Conservation (phyloP, 2,888 invertebrate species). For the Drosophila anomalata region DNA sequence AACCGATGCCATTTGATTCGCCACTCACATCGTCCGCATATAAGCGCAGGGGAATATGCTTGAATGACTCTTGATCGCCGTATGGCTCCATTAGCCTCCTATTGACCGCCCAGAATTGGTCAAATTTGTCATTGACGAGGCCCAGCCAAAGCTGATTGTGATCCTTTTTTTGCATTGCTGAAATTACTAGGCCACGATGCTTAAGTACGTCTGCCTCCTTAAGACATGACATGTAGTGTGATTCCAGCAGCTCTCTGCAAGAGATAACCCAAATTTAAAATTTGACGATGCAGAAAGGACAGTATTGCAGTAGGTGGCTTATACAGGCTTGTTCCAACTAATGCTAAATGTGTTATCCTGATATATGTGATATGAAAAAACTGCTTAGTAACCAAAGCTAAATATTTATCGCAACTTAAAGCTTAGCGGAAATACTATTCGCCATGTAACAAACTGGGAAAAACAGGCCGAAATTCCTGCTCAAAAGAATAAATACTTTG, state of each 20-base stretch:
- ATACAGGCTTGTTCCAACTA: background rate
- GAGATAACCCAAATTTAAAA: background rate
- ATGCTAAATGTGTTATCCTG: background rate
- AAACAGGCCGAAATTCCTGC: background rate
- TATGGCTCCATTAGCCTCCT: conserved; percentile 95
- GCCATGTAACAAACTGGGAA: background rate
- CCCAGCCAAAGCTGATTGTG: conserved; percentile 98
- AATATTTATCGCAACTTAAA: background rate
- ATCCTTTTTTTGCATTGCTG: conserved; percentile 97
- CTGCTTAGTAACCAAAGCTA: too few species aligned
- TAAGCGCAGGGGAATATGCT: conserved; percentile 94
- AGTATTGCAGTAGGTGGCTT: background rate
- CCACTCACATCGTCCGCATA: conserved; percentile 87
- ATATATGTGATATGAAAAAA: too few species aligned
- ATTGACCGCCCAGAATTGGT: conserved; percentile 99
- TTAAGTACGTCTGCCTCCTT: conserved; percentile 99
- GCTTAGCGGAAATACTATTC: background rate
- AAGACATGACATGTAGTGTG: conserved; percentile 96
- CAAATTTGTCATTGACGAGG: conserved; percentile 97
- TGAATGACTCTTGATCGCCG: conserved; percentile 92
- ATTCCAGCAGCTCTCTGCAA: conserved; percentile 93
- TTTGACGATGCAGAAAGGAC: background rate
- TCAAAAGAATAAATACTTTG: conserved; percentile 86
- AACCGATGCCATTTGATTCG: background rate
- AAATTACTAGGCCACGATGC: conserved; percentile 94